phyloP scores from a whole-genome alignment of 2,888 invertebrate genomes.

The Amiota minor region DNA sequence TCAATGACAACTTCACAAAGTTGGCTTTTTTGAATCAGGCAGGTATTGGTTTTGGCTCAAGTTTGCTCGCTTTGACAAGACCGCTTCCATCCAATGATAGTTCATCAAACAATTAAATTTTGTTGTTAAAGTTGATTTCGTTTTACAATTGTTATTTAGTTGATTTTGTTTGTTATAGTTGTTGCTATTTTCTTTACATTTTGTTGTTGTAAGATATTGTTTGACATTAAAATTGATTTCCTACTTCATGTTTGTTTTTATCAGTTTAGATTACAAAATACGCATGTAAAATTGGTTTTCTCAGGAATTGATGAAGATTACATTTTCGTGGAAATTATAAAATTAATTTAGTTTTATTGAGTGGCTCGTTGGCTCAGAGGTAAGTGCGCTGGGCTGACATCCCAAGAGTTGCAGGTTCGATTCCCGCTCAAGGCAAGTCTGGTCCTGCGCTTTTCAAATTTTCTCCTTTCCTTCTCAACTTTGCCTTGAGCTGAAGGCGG shows the following conservation, averaged over 20 bases:
- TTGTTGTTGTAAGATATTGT: conserved; percentile 53
- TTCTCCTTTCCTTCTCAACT: too few relatives aligned
- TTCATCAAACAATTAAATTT: conserved; percentile 26
- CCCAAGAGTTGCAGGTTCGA: too few relatives aligned
- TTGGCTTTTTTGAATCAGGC: background rate
- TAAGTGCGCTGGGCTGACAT: too few relatives aligned
- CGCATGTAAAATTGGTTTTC: conserved; percentile 62
- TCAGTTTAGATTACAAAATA: conserved; percentile 55
- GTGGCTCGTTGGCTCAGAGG: too few relatives aligned
- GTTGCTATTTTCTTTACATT: conserved; percentile 59
- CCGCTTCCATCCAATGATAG: conserved; percentile 47
- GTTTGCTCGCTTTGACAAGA: conserved; percentile 54
- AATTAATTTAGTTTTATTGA: too few relatives aligned
- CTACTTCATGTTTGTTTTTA: conserved; percentile 50
- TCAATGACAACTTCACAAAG: background rate
- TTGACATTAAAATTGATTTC: conserved; percentile 64
- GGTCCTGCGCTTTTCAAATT: too few relatives aligned
- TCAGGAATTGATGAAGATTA: conserved; percentile 50
- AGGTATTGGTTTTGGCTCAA: background rate
- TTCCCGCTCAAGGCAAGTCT: too few relatives aligned
- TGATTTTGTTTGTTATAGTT: conserved; percentile 36
- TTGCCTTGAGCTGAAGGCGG: too few relatives aligned
- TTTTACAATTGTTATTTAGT: conserved; percentile 64
- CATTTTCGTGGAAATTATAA: too few relatives aligned
- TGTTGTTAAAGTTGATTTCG: conserved; percentile 54